A percentile compares a stretch with the other conserved stretches of the same genome.
Conservation (phyloP, 1,140 invertebrate species). For the Samia ricini region DNA sequence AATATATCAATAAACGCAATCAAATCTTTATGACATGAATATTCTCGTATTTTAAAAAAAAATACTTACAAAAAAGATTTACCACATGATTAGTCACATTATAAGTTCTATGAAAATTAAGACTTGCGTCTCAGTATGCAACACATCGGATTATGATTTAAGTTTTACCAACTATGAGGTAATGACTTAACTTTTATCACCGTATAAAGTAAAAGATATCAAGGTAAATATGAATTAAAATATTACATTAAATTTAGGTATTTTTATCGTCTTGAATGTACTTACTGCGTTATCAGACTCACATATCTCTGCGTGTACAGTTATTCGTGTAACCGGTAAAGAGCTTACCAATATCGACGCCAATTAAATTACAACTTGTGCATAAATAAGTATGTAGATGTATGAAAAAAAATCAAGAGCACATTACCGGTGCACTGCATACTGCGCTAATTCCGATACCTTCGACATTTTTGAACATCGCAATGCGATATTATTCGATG, state of each 20-base stretch:
- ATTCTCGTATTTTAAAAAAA: too few species aligned
- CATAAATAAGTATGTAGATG: conserved; percentile 9
- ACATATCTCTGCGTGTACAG: conserved; percentile 14
- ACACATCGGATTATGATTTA: too few species aligned
- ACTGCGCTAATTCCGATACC: not conserved
- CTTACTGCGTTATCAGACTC: not conserved
- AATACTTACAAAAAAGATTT: too few species aligned
- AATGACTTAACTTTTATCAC: not conserved
- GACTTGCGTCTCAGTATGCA: too few species aligned
- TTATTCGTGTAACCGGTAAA: conserved; percentile 19
- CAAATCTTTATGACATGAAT: too few species aligned
- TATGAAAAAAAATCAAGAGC: conserved; percentile 39
- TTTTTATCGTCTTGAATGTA: not conserved
- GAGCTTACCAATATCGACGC: conserved; percentile 16
- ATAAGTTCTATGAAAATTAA: too few species aligned
- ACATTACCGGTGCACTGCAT: conserved; percentile 40
- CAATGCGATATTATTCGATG: not conserved
- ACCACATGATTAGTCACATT: too few species aligned
- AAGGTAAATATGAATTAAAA: too few species aligned
- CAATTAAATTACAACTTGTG: conserved; percentile 37
- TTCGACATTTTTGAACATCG: not conserved
- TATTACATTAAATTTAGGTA: not conserved
- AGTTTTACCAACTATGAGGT: too few species aligned
- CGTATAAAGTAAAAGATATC: too few species aligned
- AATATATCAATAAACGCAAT: not conserved